A percentile compares a stretch with the other conserved stretches of the same genome.
Conservation (phyloP, 1,140 invertebrate species). For the Oryzaephilus surinamensis region DNA sequence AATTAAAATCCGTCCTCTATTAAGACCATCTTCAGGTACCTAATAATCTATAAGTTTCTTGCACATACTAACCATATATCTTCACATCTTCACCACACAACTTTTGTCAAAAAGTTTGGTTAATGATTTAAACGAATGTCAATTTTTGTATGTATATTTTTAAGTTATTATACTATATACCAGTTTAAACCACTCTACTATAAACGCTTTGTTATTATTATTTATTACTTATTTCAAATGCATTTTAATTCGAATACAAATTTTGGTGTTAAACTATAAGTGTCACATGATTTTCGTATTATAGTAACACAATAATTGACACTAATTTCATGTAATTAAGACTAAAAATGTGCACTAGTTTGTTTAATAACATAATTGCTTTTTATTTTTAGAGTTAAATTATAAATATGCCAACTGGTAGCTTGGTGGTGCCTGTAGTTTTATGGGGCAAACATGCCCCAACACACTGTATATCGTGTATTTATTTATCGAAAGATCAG, state of each 20-base stretch:
- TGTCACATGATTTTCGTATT: conserved; percentile 11
- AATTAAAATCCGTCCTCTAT: conserved; percentile 13
- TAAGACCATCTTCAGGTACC: conserved; percentile 4
- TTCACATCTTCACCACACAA: too few species aligned
- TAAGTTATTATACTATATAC: conserved; percentile 7
- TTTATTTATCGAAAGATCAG: conserved; percentile 86
- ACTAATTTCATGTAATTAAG: conserved; percentile 22
- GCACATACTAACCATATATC: background rate
- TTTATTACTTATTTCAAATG: conserved; percentile 8
- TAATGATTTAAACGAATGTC: conserved; percentile 5
- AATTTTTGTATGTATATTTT: background rate
- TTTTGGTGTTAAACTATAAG: conserved; percentile 3
- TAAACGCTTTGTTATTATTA: conserved; percentile 1
- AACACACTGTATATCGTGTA: conserved; percentile 91
- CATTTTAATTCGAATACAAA: conserved; percentile 3
- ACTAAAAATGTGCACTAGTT: conserved; percentile 2
- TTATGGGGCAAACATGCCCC: conserved; percentile 93
- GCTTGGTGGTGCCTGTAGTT: conserved; percentile 92
- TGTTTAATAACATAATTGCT: conserved; percentile 8
- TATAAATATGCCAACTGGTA: conserved; percentile 65
- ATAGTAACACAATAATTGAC: conserved; percentile 22
- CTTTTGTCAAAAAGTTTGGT: conserved; percentile 12
- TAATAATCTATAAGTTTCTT: conserved; percentile 1
- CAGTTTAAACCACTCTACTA: conserved; percentile 7
- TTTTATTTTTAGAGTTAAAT: conserved; percentile 4